Evolutionary conservation across 1,140 invertebrate genomes (phyloP).

Genomic region (Philopotamus ludificatus): DNA sequence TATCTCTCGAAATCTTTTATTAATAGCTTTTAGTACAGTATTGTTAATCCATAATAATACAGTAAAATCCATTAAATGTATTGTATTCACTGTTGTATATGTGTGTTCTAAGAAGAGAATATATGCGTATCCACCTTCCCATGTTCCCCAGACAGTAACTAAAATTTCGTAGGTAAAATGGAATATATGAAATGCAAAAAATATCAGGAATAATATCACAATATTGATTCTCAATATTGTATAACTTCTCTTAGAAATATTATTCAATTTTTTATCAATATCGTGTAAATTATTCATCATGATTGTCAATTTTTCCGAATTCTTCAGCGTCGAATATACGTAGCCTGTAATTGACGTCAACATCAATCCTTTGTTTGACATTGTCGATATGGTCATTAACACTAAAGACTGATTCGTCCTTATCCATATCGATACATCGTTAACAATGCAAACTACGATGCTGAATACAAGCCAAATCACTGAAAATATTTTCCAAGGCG

Average conservation of each 20-base stretch:
- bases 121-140: neutral
- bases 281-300: constrained; percentile 8
- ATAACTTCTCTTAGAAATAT: neutral
- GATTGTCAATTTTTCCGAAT: constrained; percentile 7
- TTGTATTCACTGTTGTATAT: neutral
- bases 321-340: constrained; percentile 6
- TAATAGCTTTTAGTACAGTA: constrained; percentile 1
- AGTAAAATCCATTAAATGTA: constrained; percentile 22
- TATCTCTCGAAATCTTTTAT: constrained; percentile 8
- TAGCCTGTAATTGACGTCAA: neutral
- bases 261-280: constrained; percentile 15
- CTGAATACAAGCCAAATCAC: neutral
- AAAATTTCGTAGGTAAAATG: constrained; percentile 6
- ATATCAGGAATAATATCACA: neutral
- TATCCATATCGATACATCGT: neutral
- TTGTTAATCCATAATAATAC: constrained; percentile 14
- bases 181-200: neutral
- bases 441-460: neutral
- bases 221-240: neutral
- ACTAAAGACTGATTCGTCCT: constrained; percentile 1
- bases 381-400: constrained; percentile 4
- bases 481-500: neutral
- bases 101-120: neutral
- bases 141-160: constrained; percentile 2
- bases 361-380: neutral